These are phyloP conservation scores for Acanthosoma haemorrhoidale DNA, from an alignment of 2,888 invertebrate species.

Conservation along the genomic window DNA sequence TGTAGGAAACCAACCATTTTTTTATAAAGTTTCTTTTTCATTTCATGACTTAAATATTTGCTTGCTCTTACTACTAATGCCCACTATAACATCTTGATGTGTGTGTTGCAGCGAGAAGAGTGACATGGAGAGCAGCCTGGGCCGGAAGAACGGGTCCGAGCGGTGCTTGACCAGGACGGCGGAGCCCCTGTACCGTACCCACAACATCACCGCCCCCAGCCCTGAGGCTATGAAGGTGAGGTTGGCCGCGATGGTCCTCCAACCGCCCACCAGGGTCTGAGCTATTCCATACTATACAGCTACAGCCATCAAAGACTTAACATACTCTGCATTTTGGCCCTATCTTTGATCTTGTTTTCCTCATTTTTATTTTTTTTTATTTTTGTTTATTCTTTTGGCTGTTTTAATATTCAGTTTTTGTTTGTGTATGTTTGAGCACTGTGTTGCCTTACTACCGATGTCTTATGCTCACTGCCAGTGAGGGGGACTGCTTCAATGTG, in stretches of 20 bases:
- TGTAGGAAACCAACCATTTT: no score
- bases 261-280: conserved; percentile 80
- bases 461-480: background rate
- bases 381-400: background rate
- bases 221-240: conserved; percentile 84
- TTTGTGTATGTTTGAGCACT: conserved; percentile 13
- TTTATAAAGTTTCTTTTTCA: no score
- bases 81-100: conserved; percentile 17
- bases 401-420: background rate
- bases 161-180: conserved; percentile 44
- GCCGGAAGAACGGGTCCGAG: conserved; percentile 44
- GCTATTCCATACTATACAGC: conserved; percentile 35
- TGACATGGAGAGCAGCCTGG: conserved; percentile 43
- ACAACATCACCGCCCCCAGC: conserved; percentile 51
- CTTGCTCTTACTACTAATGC: no score
- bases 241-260: conserved; percentile 82
- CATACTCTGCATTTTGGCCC: background rate
- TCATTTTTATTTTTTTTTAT: background rate
- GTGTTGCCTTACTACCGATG: conserved; percentile 1
- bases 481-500: background rate
- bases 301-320: background rate
- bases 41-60: no score
- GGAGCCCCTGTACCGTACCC: conserved; percentile 41
- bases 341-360: background rate
- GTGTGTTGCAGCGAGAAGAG: conserved; percentile 47